Percentiles rank a stretch among this genome's conserved stretches.
Evolutionary conservation across 2,113 vertebrate species (phyloP).

Genomic region (Manacus vitellinus): DNA sequence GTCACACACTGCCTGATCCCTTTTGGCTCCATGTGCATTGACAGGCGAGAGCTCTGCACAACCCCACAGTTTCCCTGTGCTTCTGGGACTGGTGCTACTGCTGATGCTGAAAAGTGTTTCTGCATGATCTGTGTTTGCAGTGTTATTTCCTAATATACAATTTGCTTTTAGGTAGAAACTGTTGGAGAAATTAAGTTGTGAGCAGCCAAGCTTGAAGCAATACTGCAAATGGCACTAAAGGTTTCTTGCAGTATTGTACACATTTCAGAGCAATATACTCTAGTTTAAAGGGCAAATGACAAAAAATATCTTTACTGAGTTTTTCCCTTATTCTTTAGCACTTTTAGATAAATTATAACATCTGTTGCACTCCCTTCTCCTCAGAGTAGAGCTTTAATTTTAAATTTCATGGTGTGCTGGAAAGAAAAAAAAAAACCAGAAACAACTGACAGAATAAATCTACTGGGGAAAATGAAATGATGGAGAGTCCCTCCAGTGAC

Average conservation of each 20-base stretch:
- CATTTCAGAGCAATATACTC: neutral
- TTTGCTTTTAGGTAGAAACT: neutral
- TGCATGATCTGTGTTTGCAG: accelerated
- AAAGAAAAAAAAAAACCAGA: neutral
- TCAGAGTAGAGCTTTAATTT: neutral
- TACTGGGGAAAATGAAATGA: neutral
- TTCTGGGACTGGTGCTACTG: neutral
- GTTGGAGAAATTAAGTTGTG: neutral
- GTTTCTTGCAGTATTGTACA: neutral
- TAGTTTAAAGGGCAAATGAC: neutral
- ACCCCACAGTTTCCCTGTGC: accelerated
- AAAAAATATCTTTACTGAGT: neutral
- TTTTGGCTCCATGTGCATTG: neutral
- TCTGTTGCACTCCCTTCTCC: neutral
- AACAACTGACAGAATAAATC: neutral
- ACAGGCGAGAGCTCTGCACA: neutral
- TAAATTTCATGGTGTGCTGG: neutral
- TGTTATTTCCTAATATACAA: neutral
- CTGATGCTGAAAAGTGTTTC: neutral
- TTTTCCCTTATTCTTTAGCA: neutral
- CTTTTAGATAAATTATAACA: neutral
- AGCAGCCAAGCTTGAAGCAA: slow-evolving; percentile 2
- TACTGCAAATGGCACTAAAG: neutral
- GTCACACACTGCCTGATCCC: neutral
- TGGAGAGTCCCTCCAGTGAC: neutral